phyloP scores from a whole-genome alignment of 2,888 invertebrate species.

The Trachelus tabidus region DNA sequence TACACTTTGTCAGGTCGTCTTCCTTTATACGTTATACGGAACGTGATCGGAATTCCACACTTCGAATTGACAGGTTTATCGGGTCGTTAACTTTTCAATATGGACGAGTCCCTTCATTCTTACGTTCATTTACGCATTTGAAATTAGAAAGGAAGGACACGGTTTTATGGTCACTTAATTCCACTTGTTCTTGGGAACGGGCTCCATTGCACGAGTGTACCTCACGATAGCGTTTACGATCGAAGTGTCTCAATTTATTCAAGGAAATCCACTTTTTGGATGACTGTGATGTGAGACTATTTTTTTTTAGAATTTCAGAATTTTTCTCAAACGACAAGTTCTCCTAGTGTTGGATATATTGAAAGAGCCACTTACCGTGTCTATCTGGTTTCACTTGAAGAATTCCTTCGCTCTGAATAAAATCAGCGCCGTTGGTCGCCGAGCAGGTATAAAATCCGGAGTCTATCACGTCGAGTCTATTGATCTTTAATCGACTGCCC shows the following conservation, averaged over 20 bases:
- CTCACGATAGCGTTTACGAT: background rate
- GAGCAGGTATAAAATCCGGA: conserved; percentile 54
- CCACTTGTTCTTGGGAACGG: conserved; percentile 12
- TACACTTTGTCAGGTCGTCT: background rate
- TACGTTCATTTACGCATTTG: background rate
- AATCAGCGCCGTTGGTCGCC: conserved; percentile 52
- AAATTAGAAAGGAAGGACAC: background rate
- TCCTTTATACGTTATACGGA: background rate
- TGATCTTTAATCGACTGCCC: conserved; percentile 54
- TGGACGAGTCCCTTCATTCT: background rate
- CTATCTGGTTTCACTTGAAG: conserved; percentile 38
- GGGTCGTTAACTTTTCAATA: background rate
- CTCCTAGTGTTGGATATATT: background rate
- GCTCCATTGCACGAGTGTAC: background rate
- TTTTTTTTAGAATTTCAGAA: background rate
- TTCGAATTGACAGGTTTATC: background rate
- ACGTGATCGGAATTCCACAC: background rate
- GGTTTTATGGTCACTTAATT: conserved; percentile 26
- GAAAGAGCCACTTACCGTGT: conserved; percentile 33
- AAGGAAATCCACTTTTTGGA: background rate
- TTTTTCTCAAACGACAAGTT: background rate
- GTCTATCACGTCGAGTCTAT: conserved; percentile 48
- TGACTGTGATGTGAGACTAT: background rate
- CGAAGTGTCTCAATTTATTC: background rate
- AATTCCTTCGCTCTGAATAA: conserved; percentile 53